phyloP scores from a whole-genome alignment of 2,797 vertebrate species.

The Pogoniulus pusillus region DNA sequence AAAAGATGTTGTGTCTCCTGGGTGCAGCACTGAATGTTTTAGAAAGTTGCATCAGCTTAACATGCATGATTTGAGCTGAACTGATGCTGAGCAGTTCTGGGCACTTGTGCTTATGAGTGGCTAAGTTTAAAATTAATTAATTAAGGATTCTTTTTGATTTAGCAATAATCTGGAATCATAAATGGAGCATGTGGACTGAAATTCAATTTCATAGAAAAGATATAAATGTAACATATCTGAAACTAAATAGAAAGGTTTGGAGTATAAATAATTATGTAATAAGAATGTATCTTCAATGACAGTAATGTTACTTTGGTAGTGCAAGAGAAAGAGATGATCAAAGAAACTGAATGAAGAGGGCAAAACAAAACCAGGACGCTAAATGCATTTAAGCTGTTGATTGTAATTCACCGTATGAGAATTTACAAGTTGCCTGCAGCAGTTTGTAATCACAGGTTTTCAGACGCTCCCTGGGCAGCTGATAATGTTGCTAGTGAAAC shows the following conservation, averaged over 20 bases:
- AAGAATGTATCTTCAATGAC: background rate
- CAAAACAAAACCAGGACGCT: background rate
- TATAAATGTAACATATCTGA: fast-evolving
- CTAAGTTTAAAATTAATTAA: background rate
- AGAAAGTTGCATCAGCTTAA: background rate
- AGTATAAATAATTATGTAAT: background rate
- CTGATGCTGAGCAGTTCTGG: fast-evolving
- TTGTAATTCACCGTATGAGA: background rate
- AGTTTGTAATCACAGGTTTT: background rate
- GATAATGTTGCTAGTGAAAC: background rate
- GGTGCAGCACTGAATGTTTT: background rate
- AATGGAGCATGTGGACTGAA: background rate
- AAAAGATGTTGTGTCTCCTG: background rate
- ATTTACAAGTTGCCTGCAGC: background rate
- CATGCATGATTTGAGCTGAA: background rate
- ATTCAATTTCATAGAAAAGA: background rate
- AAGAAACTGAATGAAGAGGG: background rate
- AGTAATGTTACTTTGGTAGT: background rate
- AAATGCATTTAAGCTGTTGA: background rate
- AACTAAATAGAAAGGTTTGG: background rate
- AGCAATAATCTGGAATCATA: background rate
- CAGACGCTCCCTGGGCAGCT: background rate
- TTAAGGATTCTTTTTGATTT: background rate
- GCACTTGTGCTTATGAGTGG: background rate
- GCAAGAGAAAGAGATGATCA: background rate